Evolutionary conservation across 2,797 vertebrate genomes (phyloP).

Genomic region (Ctenosaura bakeri): DNA sequence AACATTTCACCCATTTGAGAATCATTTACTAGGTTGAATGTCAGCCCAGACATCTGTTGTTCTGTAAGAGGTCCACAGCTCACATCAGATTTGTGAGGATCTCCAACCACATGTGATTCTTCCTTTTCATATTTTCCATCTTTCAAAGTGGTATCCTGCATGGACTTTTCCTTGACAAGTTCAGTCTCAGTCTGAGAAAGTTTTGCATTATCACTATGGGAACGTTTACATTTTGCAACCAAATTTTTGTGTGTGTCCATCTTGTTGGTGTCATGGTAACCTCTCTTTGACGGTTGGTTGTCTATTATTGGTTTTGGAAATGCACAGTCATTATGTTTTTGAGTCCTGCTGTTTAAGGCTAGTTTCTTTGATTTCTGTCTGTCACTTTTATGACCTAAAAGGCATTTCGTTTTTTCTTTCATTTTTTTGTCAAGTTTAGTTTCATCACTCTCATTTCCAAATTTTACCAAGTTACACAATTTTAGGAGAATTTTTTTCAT

Average conservation of each 20-base stretch:
- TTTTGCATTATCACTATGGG: conserved; percentile 72
- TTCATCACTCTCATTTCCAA: conserved; percentile 69
- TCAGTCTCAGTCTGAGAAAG: conserved; percentile 62
- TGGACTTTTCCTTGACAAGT: conserved; percentile 63
- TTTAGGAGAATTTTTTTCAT: conserved; percentile 82
- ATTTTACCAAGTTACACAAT: conserved; percentile 78
- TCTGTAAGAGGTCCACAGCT: conserved; percentile 91
- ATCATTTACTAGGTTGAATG: conserved; percentile 95
- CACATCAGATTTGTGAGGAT: conserved; percentile 84
- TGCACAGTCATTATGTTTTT: conserved; percentile 66
- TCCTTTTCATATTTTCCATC: conserved; percentile 61
- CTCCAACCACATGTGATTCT: conserved; percentile 67
- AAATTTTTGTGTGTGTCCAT: conserved; percentile 56
- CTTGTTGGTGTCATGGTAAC: conserved; percentile 66
- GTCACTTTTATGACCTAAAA: conserved; percentile 62
- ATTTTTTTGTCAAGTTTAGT: conserved; percentile 62
- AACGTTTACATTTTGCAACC: conserved; percentile 68
- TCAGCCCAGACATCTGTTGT: conserved; percentile 92
- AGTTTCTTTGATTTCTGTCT: conserved; percentile 67
- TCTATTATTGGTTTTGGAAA: conserved; percentile 56
- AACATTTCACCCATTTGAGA: conserved; percentile 99
- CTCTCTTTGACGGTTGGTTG: conserved; percentile 64
- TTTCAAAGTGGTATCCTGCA: conserved; percentile 51
- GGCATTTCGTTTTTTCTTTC: conserved; percentile 67
- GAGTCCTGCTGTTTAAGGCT: conserved; percentile 57